phyloP scores from a whole-genome alignment of 2,797 vertebrate species.

The Hemitrygon akajei region DNA sequence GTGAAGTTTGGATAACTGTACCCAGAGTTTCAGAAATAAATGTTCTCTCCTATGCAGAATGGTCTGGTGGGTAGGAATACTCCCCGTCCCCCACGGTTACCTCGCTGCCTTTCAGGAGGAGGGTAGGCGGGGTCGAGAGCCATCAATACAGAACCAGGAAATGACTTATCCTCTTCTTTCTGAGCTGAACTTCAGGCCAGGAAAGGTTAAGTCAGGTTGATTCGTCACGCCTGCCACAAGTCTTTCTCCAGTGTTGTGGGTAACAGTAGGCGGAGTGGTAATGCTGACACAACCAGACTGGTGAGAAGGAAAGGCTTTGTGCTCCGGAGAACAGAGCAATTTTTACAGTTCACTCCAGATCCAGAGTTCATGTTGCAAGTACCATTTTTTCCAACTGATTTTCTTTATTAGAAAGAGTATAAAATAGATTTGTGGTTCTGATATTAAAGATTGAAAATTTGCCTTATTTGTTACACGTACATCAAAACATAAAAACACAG shows the following conservation, averaged over 20 bases:
- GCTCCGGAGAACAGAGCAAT: not conserved
- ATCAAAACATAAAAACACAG: no score
- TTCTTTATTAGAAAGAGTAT: not conserved
- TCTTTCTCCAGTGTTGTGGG: constrained; percentile 52
- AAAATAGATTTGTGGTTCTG: not conserved
- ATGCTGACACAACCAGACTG: constrained; percentile 57
- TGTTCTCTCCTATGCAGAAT: constrained; percentile 55
- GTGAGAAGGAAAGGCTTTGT: not conserved
- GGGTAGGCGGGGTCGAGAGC: constrained; percentile 53
- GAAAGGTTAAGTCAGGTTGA: constrained; percentile 48
- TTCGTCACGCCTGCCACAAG: constrained; percentile 51
- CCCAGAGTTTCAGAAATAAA: constrained; percentile 59
- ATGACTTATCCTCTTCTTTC: constrained; percentile 56
- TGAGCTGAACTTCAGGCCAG: constrained; percentile 42
- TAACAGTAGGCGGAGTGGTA: constrained; percentile 56
- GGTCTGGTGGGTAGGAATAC: constrained; percentile 54
- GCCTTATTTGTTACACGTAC: no score
- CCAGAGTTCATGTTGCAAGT: not conserved
- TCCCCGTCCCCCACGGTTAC: no score
- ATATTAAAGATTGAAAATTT: no score
- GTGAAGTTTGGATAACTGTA: not conserved
- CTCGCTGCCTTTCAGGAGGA: constrained; percentile 51
- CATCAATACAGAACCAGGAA: constrained; percentile 59
- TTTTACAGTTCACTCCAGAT: not conserved
- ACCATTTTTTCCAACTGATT: not conserved